Conservation (phyloP, 2,888 invertebrate genomes). For the Chymomyza caudatula region DNA sequence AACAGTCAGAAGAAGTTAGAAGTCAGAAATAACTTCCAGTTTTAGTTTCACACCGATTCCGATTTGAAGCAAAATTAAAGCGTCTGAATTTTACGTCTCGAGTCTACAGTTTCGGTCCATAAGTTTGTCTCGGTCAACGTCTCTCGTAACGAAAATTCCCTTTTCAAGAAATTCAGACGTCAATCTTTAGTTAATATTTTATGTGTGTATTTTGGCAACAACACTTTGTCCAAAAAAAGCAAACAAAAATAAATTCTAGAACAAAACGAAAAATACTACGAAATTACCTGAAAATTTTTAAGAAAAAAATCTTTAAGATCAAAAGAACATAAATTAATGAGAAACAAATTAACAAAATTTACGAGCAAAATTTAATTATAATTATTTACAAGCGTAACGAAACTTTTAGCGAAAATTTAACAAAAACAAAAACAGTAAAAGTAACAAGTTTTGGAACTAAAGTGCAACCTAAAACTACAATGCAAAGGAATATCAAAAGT, state of each 20-base stretch:
- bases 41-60: conserved; percentile 58
- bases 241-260: conserved; percentile 34
- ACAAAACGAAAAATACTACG: conserved; percentile 67
- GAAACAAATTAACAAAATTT: conserved; percentile 9
- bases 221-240: conserved; percentile 36
- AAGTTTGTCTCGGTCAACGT: conserved; percentile 52
- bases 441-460: neutral
- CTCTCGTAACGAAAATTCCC: conserved; percentile 42
- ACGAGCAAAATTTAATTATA: conserved; percentile 11
- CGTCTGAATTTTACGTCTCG: conserved; percentile 73
- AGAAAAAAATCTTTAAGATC: conserved; percentile 27
- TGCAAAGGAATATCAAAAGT: conserved; percentile 53
- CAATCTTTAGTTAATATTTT: conserved; percentile 54
- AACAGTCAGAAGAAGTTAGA: conserved; percentile 26
- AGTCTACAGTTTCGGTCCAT: conserved; percentile 58
- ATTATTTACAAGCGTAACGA: conserved; percentile 27
- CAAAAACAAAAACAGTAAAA: neutral
- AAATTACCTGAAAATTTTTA: conserved; percentile 75
- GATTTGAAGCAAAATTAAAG: conserved; percentile 69
- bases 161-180: conserved; percentile 74
- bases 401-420: conserved; percentile 17
- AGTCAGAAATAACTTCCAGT: conserved; percentile 39
- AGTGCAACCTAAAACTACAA: conserved; percentile 16
- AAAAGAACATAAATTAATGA: conserved; percentile 53
- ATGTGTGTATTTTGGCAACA: conserved; percentile 59